These are phyloP conservation scores for Delichon dasypus DNA, from an alignment of 2,797 vertebrate species.

Conservation along the genomic window DNA sequence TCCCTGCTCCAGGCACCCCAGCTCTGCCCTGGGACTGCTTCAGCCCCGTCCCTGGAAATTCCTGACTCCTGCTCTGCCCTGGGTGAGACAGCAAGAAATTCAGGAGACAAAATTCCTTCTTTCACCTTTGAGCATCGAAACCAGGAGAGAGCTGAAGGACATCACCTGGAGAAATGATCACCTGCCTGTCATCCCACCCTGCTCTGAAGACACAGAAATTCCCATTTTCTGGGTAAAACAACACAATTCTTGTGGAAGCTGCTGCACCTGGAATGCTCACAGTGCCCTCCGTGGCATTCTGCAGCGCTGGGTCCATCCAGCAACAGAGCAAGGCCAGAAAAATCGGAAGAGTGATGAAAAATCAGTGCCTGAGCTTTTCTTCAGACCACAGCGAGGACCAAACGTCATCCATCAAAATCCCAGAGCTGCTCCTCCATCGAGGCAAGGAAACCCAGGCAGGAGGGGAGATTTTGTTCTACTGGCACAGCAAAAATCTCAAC, in stretches of 20 bases:
- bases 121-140: neutral
- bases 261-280: neutral
- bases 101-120: neutral
- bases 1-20: neutral
- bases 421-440: neutral
- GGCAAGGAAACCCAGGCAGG: neutral
- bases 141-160: neutral
- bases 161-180: neutral
- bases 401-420: neutral
- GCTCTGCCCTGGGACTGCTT: neutral
- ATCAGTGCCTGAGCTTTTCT: neutral
- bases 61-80: neutral
- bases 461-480: neutral
- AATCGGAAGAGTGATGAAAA: neutral
- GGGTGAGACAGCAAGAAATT: neutral
- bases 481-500: neutral
- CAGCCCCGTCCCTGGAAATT: no score
- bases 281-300: neutral
- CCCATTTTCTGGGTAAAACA: neutral
- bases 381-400: neutral
- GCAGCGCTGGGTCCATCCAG: neutral
- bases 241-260: neutral
- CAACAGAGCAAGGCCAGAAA: neutral
- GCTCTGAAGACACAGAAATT: neutral
- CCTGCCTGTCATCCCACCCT: neutral